Conservation (phyloP, 2,888 invertebrate species). For the Trissolcus brochymenae region DNA sequence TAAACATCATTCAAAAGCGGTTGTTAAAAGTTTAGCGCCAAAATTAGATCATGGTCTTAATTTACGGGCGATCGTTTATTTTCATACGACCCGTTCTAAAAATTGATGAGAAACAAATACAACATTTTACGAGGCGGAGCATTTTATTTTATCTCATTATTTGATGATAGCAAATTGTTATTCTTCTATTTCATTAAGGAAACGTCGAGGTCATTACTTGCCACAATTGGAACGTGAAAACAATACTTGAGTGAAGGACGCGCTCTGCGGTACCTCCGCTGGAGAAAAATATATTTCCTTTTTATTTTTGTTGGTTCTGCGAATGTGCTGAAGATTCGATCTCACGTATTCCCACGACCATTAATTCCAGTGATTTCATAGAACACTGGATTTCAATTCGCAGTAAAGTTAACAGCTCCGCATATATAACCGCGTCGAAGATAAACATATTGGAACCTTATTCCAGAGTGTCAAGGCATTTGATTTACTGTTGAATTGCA, state of each 20-base stretch:
- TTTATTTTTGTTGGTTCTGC: slow-evolving; percentile 27
- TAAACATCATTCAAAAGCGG: slow-evolving; percentile 9
- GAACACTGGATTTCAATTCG: slow-evolving; percentile 42
- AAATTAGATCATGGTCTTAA: slow-evolving; percentile 18
- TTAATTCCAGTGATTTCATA: slow-evolving; percentile 41
- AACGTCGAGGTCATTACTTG: too few relatives aligned
- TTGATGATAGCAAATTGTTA: too few relatives aligned
- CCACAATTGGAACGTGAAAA: too few relatives aligned
- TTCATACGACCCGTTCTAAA: neutral
- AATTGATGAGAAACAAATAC: too few relatives aligned
- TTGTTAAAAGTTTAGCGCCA: slow-evolving; percentile 19
- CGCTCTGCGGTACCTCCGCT: neutral
- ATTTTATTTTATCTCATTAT: too few relatives aligned
- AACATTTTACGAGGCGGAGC: too few relatives aligned
- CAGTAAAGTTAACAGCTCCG: slow-evolving; percentile 25
- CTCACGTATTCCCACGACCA: slow-evolving; percentile 24
- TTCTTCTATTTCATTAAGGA: neutral
- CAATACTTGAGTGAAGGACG: too few relatives aligned
- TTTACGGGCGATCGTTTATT: slow-evolving; percentile 7
- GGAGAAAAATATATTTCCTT: slow-evolving; percentile 9
- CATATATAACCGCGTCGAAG: slow-evolving; percentile 21
- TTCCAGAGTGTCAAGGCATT: slow-evolving; percentile 9
- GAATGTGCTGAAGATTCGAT: slow-evolving; percentile 31
- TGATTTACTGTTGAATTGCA: slow-evolving; percentile 14
- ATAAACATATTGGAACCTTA: slow-evolving; percentile 24